phyloP scores from a whole-genome alignment of 2,797 vertebrate species.

The Xenentodon cancila region DNA sequence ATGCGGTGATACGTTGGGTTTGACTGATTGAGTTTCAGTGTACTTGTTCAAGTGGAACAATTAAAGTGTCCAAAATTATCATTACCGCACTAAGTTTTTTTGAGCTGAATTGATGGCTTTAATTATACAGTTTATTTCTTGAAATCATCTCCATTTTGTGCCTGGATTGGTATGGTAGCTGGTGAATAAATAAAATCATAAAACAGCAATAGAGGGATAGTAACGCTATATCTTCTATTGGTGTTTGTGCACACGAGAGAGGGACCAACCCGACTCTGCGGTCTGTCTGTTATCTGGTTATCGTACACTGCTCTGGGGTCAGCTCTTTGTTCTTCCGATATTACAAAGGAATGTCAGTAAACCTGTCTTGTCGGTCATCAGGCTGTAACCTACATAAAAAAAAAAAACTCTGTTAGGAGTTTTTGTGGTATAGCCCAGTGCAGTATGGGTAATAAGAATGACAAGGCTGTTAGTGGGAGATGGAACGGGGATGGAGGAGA shows the following conservation, averaged over 20 bases:
- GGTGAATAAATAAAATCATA: not conserved
- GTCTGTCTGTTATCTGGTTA: not conserved
- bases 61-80: too few species aligned
- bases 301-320: conserved; percentile 20
- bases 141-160: not conserved
- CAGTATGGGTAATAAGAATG: conserved; percentile 74
- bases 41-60: too few species aligned
- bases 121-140: not conserved
- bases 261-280: too few species aligned
- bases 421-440: conserved; percentile 66
- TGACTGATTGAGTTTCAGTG: too few species aligned
- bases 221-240: not conserved
- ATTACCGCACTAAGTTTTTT: too few species aligned
- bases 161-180: not conserved
- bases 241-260: not conserved
- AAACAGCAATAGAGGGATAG: not conserved
- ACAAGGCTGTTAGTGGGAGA: conserved; percentile 67
- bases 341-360: not conserved
- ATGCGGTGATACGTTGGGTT: not conserved
- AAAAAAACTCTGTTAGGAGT: conserved; percentile 36
- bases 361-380: conserved; percentile 24
- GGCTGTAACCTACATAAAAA: conserved; percentile 33
- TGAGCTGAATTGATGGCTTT: not conserved
- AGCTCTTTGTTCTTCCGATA: conserved; percentile 21
- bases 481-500: conserved; percentile 66